Evolutionary conservation across 2,113 vertebrate genomes (phyloP).

Genomic region (Hipposideros armiger): DNA sequence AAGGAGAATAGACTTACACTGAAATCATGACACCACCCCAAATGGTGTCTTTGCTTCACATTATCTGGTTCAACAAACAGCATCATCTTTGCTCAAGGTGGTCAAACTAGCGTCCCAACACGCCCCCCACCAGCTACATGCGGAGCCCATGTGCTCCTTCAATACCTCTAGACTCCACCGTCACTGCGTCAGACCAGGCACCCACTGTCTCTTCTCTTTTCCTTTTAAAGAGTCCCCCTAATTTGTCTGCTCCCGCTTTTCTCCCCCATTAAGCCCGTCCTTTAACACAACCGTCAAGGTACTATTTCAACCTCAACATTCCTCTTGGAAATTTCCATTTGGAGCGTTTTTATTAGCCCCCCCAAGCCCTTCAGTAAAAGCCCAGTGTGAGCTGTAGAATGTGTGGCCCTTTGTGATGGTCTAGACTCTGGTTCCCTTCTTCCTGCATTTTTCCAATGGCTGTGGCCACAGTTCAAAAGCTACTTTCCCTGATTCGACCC

Average conservation of each 20-base stretch:
- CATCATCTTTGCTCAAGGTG: neutral
- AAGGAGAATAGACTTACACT: neutral
- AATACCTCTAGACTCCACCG: accelerated
- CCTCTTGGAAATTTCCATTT: neutral
- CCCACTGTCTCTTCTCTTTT: neutral
- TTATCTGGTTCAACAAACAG: neutral
- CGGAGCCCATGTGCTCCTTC: accelerated
- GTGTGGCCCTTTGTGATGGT: accelerated
- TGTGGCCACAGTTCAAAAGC: neutral
- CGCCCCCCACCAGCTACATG: accelerated
- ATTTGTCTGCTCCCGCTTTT: neutral
- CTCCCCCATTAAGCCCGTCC: neutral
- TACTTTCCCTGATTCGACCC: accelerated
- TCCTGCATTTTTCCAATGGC: neutral
- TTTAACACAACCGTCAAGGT: accelerated
- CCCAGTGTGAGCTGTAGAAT: accelerated
- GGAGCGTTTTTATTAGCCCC: neutral
- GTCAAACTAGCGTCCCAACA: neutral
- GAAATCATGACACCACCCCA: accelerated
- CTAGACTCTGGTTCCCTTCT: neutral
- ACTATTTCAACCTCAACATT: neutral
- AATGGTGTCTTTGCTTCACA: neutral
- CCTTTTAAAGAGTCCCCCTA: too few relatives aligned
- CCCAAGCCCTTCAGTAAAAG: neutral
- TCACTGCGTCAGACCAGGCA: accelerated